A percentile compares a stretch with the other conserved stretches of the same genome.
Evolutionary conservation across 2,888 invertebrate species (phyloP).

Genomic region (Macropis europaea): DNA sequence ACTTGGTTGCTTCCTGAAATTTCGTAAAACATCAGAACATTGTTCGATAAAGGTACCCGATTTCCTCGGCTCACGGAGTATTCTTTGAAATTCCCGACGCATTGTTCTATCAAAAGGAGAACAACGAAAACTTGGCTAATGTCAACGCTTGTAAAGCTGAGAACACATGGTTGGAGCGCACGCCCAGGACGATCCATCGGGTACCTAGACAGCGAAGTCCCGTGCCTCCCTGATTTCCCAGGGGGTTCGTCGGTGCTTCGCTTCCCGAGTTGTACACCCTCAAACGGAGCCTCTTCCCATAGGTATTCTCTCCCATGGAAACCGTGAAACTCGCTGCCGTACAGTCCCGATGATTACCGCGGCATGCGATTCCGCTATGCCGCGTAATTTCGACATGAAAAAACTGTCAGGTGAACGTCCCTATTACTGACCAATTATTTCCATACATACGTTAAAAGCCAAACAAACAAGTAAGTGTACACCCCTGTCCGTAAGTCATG

Average conservation of each 20-base stretch:
- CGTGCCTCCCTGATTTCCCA: slow-evolving; percentile 77
- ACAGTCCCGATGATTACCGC: slow-evolving; percentile 42
- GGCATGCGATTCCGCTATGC: slow-evolving; percentile 37
- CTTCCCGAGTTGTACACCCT: slow-evolving; percentile 53
- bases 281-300: slow-evolving; percentile 49
- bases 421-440: no score
- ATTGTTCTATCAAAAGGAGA: neutral
- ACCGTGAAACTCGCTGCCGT: slow-evolving; percentile 38
- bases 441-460: no score
- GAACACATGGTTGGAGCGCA: slow-evolving; percentile 56
- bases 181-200: slow-evolving; percentile 49
- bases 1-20: no score
- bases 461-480: no score
- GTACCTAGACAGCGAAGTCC: slow-evolving; percentile 57
- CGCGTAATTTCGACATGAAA: slow-evolving; percentile 20
- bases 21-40: no score
- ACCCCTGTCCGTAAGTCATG: no score
- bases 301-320: slow-evolving; percentile 37
- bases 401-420: no score
- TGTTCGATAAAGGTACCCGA: no score
- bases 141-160: slow-evolving; percentile 53
- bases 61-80: no score
- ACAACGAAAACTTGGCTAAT: slow-evolving; percentile 35
- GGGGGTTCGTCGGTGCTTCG: slow-evolving; percentile 64
- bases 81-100: neutral